Conservation (phyloP, 2,888 invertebrate genomes). For the Oxyscelio sp. region DNA sequence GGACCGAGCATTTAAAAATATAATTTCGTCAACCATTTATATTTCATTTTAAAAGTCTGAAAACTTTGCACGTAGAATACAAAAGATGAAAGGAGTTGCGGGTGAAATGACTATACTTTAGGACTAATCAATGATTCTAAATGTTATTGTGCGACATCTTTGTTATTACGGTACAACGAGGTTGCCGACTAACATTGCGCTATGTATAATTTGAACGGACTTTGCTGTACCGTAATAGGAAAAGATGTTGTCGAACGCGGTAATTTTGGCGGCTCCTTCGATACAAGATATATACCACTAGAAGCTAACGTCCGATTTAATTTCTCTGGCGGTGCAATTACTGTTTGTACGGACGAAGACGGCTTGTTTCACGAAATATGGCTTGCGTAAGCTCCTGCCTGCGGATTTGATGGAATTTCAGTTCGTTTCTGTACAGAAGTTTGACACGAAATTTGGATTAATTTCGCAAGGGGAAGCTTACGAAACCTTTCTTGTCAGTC, state of each 20-base stretch:
- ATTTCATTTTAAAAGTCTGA: conserved; percentile 58
- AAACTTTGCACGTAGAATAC: conserved; percentile 28
- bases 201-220: not conserved
- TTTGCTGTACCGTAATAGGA: not conserved
- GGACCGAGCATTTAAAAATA: too few species aligned
- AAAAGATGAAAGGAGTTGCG: conserved; percentile 12
- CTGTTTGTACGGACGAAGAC: conserved; percentile 3
- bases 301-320: conserved; percentile 6
- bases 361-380: conserved; percentile 1
- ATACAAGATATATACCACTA: too few species aligned
- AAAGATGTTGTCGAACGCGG: conserved; percentile 1
- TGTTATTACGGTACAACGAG: not conserved
- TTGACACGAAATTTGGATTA: conserved; percentile 2
- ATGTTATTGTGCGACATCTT: conserved; percentile 1
- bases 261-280: conserved; percentile 12
- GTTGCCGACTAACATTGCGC: too few species aligned
- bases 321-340: conserved; percentile 20
- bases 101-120: conserved; percentile 27
- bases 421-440: too few species aligned
- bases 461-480: not conserved
- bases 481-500: conserved; percentile 23
- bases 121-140: conserved; percentile 10
- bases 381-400: conserved; percentile 2
- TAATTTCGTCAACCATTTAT: too few species aligned
- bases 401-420: not conserved